Base-by-base conservation (phyloP, 1,140 invertebrate species). In the Caenorhabditis briggsae region DNA sequence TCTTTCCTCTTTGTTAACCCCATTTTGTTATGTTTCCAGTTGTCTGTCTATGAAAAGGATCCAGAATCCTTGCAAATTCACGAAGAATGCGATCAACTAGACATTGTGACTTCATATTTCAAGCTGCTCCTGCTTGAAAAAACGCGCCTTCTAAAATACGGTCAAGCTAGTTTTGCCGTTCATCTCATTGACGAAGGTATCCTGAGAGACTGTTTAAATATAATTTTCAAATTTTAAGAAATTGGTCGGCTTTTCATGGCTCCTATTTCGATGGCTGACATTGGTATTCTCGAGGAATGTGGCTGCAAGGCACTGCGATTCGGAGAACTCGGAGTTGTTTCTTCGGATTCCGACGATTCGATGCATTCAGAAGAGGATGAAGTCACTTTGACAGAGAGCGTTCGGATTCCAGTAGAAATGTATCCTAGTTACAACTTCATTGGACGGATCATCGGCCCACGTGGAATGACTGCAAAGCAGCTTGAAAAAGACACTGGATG, bases 381-480 rank as follows among this genome's bases (percentile, higher is more conserved):
- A 12, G 70, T 78, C 33, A 78, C 70, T n/a, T 23, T 78, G 46
- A 78, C 70, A 14, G 70, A 78, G 23, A 78, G 70, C 23, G 46
- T 78, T 78, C 43, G 70, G 9, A 78, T 78, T 14, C 70, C 70
- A 12, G 46, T 78, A 12, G 70, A 78, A 16, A 78, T 46, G 8
- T 78, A 50, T 23, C 70, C 70, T 0, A 50, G 18, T 9, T 99
- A 99, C 94, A 99, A 99, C 94, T 99, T 99, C 94, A 97, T 99
- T 88, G 98, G 98, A 90, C 95, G 98, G 94, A 99, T 99, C 94
- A 94, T 99, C 91, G 98, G 98, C 58, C 98, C 98, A 86, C 94
- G 97, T 90, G 98, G 98, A 89, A 99, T 99, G 97, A 99, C 98
- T 85, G 97, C 98, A 25, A 99, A 99, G 94, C 97, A 99, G 94